Base-by-base conservation (phyloP, 2,113 vertebrate genomes). In the Bubo scandiacus region DNA sequence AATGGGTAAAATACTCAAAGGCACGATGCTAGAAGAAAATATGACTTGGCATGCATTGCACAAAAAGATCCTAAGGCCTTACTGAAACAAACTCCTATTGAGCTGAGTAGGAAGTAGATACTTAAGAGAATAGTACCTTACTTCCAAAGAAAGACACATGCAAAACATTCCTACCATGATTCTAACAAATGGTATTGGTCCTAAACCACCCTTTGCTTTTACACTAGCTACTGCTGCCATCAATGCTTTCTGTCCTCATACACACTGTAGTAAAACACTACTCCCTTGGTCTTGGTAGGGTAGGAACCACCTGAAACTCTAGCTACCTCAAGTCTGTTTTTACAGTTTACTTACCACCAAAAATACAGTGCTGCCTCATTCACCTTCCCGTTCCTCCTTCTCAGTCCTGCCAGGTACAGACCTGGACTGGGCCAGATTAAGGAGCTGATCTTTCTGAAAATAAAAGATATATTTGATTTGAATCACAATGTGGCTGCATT, bases 1-100 rank as follows among this genome's bases (percentile, higher is more conserved):
- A 94, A 16, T 55, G 89, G 45, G 55, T 63, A 81, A 82, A 95
- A 94, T 86, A 88, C 92, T 94, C 92, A 73, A 29, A 92, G 84
- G 92, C 43, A 82, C 0, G 10, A 70, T 86, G n/a, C 57, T 66
- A 25, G 81, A 82, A 73, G 62, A 85, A 92, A 94, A 88, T 86
- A 96, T 36, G 78, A 80, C 81, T 87, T 86, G 71, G 81, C 67
- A 85, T 34, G 40, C 77, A 27, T 29, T 66, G 62, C 66, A 84
- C 40, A 66, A 57, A 52, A 59, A 72, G 51, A 70, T 90, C n/a
- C 81, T 87, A 38, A 2, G 3, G 81, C 45, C 54, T 91, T 57
- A 22, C 7, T 82, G 78, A 73, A 84, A 82, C n/a, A 86, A 93
- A 32, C 15, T 65, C 54, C 62, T 72, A 0, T 5, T 17, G 47